Conservation (phyloP, 64 coral and sea anemone genomes). For the Hydrozoanthus tunicans region DNA sequence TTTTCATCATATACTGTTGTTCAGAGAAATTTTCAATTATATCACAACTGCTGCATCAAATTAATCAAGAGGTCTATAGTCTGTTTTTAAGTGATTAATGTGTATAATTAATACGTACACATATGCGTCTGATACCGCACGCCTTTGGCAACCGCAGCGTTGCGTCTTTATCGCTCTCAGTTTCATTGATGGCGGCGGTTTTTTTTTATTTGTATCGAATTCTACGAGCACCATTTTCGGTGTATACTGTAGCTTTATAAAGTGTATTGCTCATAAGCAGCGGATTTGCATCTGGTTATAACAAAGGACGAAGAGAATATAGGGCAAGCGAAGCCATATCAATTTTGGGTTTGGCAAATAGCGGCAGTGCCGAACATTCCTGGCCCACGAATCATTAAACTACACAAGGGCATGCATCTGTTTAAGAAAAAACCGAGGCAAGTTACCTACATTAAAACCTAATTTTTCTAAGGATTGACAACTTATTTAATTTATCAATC, state of each 20-base stretch:
- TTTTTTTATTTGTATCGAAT: background rate
- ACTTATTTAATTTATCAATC: background rate
- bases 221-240: background rate
- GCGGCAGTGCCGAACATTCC: background rate
- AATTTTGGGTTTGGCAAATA: background rate
- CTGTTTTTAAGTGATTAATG: background rate
- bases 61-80: too few relatives aligned
- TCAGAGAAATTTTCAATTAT: too few relatives aligned
- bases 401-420: background rate
- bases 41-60: too few relatives aligned
- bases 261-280: background rate
- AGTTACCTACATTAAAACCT: background rate
- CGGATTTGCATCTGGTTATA: background rate
- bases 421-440: background rate
- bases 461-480: background rate
- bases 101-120: background rate
- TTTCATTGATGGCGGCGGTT: background rate
- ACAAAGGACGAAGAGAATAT: background rate
- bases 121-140: background rate
- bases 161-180: background rate
- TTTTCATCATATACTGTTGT: too few relatives aligned
- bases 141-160: background rate
- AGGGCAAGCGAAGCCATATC: background rate
- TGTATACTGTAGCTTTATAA: background rate
- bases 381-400: background rate